Base-by-base conservation (phyloP, 2,113 vertebrate genomes). In the Oenanthe melanoleuca region DNA sequence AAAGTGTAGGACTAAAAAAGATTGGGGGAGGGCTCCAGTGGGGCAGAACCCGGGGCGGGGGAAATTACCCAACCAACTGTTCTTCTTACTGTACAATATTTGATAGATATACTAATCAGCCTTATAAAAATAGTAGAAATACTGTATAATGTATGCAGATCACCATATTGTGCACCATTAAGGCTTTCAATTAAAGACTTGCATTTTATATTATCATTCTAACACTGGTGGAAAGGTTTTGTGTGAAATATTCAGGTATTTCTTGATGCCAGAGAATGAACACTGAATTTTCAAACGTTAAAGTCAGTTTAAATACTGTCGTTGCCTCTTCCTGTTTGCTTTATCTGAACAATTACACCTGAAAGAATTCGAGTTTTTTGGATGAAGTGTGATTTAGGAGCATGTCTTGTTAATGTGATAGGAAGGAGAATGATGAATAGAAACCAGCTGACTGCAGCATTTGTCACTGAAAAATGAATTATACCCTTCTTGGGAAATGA, bases 11-110 rank as follows among this genome's bases (percentile, higher is more conserved):
- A 10, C 42, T 17, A 14, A 42, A 75, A 34, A 66, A 31, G 42
- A 50, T 3, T 9, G 11, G 5, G 5, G 23, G 8, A 12, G 8
- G 3, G 12, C 12, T 74, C 42, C 42, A 65, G 0, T n/a, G 29
- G 50, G 24, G 50, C 24, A 65, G 29, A 74, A 47, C 19, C n/a
- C 0, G 0, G 24, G 19, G 19, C 7, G 34, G 34, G 19, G 14
- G 24, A 34, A 57, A 42, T 74, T n/a, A 25, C 60, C 31, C 50
- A 42, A 66, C 29, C 42, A 74, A 11, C 25, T 66, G 29, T 31
- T 74, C 16, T 66, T 75, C 52, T 50, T 22, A 42, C 16, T 66
- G 60, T 29, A 34, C 20, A 66, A 18, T n/a, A 50, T 37, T 66
- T 50, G 37, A n/a, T 50, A 66, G 44, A 13, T 66, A 20, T 7